Base-by-base conservation (phyloP, 2,113 vertebrate genomes). In the Syngnathus floridae region DNA sequence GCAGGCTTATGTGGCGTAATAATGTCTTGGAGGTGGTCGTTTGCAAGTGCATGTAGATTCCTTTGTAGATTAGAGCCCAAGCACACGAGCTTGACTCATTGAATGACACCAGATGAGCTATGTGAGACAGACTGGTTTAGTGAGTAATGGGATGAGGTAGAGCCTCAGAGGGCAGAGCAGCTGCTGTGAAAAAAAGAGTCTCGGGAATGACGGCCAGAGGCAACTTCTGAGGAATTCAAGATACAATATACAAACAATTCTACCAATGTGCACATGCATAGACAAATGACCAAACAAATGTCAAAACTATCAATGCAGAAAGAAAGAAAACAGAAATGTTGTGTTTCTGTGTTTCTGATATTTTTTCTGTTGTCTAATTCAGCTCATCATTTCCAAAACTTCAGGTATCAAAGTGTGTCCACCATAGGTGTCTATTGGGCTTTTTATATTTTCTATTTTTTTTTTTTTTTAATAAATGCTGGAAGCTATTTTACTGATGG, bases 151-250 rank as follows among this genome's bases (percentile, higher is more conserved):
- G 77, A 85, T 17, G 38, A 70, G 62, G 62, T 68, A 66, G 72
- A 78, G 77, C 74, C 80, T 86, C 82, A 73, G 80, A 85, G 84
- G 78, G 81, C 74, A 72, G 79, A 86, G 84, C 86, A 89, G 86
- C 81, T 89, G 86, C 86, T 87, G 82, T 61, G 67, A 78, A 45
- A 69, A 80, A 76, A 79, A 76, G 63, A 61, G 74, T 86, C 69
- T 31, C 71, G 48, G 83, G 81, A 76, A 81, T 78, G 80, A 83
- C 73, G 72, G 79, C 80, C 82, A 84, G 75, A 69, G 73, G 84
- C 72, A 76, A 80, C 76, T 76, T 86, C 66, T 13, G 11, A 82
- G 69, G 72, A 62, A 70, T 17, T 62, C 59, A 62, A 48, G 43
- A 66, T 45, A 59, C 59, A 21, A 61, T 6, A 61, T 21, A 19